Conservation (phyloP, 1,140 invertebrate genomes). For the Trichogramma pretiosum region DNA sequence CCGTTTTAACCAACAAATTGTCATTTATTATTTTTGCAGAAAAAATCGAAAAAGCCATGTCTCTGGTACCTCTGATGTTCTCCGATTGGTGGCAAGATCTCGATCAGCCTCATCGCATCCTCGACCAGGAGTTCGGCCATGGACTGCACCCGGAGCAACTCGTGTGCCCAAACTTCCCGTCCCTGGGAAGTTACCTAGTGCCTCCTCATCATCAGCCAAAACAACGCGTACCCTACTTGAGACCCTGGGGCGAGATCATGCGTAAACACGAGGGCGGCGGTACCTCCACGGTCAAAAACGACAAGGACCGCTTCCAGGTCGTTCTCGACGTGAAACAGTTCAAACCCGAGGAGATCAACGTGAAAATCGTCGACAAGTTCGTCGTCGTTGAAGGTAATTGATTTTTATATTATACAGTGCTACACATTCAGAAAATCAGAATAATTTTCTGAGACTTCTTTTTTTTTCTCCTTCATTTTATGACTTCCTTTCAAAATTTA, state of each 20-base stretch:
- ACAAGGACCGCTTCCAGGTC: constrained; percentile 50
- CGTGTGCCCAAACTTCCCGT: neutral
- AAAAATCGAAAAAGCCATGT: constrained; percentile 33
- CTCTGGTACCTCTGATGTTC: constrained; percentile 40
- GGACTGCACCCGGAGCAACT: constrained; percentile 9
- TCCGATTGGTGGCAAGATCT: constrained; percentile 42
- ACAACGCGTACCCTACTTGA: constrained; percentile 9
- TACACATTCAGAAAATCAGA: too few relatives aligned
- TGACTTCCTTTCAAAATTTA: too few relatives aligned
- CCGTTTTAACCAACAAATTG: too few relatives aligned
- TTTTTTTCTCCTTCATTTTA: too few relatives aligned
- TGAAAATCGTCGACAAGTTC: constrained; percentile 66
- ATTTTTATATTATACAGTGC: too few relatives aligned
- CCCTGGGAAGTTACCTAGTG: neutral
- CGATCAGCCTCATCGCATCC: constrained; percentile 24
- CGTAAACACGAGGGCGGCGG: constrained; percentile 21
- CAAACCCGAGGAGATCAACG: constrained; percentile 69
- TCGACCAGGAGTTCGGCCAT: constrained; percentile 32
- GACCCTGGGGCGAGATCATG: constrained; percentile 28
- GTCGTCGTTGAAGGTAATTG: constrained; percentile 59
- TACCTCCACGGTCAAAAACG: constrained; percentile 2
- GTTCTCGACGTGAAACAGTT: constrained; percentile 79
- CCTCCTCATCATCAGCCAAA: neutral
- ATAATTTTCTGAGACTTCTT: too few relatives aligned
- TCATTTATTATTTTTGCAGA: too few relatives aligned